phyloP scores from a whole-genome alignment of 2,113 vertebrate genomes.

The Lophura nycthemera region DNA sequence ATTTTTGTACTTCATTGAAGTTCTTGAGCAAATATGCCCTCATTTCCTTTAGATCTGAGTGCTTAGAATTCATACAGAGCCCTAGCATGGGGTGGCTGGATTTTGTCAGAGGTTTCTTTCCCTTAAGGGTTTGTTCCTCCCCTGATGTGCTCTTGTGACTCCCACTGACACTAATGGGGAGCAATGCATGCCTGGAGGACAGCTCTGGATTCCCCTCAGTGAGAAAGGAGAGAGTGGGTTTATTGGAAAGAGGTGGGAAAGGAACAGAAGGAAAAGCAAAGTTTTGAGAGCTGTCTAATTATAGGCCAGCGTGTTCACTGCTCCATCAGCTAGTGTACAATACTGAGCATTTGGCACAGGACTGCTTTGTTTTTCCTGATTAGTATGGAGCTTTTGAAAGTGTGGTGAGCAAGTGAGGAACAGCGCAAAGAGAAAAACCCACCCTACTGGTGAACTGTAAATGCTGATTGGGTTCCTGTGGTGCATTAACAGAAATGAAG shows the following conservation, averaged over 20 bases:
- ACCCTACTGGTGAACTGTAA: not conserved
- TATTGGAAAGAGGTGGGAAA: not conserved
- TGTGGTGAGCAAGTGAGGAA: not conserved
- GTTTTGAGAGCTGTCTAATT: constrained; percentile 50
- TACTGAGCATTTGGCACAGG: not conserved
- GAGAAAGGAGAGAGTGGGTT: not conserved
- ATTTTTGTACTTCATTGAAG: not conserved
- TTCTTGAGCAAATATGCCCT: constrained; percentile 7
- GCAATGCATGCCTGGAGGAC: not conserved
- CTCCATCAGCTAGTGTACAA: not conserved
- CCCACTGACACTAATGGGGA: not conserved
- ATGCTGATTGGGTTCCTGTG: not conserved
- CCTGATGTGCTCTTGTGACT: not conserved
- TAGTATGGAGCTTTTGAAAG: constrained; percentile 23
- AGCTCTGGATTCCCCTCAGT: not conserved
- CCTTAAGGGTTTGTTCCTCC: constrained; percentile 18
- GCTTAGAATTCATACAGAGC: constrained; percentile 15
- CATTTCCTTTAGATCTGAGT: constrained; percentile 8
- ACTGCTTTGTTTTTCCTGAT: constrained; percentile 18
- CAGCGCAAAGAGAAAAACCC: not conserved
- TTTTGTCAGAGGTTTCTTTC: constrained; percentile 2
- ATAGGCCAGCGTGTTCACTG: not conserved
- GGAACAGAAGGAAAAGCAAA: constrained; percentile 26
- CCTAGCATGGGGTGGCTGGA: not conserved
- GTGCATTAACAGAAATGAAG: not conserved